Percentiles rank a stretch among this genome's conserved stretches.
These are phyloP conservation scores for Cyprinodon diabolis DNA, from an alignment of 2,797 vertebrate genomes.

Conservation along the genomic window DNA sequence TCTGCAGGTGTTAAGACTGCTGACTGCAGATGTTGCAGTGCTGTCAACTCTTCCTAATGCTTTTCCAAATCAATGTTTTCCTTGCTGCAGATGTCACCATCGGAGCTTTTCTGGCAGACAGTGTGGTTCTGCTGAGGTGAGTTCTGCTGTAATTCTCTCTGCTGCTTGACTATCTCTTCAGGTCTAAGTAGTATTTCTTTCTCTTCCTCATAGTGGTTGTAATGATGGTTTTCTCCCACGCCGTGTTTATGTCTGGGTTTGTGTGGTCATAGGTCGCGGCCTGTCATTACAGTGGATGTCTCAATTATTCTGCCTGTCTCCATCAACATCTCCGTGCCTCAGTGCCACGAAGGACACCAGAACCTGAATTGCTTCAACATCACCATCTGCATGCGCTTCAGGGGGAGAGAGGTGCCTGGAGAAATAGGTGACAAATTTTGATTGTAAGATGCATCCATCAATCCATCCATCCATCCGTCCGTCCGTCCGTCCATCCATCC, in stretches of 20 bases:
- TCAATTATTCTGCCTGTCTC: constrained; percentile 89
- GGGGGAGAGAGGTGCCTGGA: constrained; percentile 88
- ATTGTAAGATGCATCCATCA: neutral
- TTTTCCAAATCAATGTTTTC: constrained; percentile 33
- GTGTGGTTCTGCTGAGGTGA: constrained; percentile 94
- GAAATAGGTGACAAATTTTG: constrained; percentile 84
- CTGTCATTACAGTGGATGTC: constrained; percentile 91
- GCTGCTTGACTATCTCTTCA: neutral
- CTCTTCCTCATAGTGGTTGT: constrained; percentile 4
- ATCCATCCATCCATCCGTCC: too few species aligned
- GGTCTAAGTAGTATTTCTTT: constrained; percentile 10
- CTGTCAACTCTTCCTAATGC: constrained; percentile 12
- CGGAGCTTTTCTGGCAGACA: constrained; percentile 95
- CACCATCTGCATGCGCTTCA: constrained; percentile 89
- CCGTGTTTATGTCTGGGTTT: constrained; percentile 29
- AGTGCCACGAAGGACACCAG: constrained; percentile 91
- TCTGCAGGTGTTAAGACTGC: constrained; percentile 51
- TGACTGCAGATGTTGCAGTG: constrained; percentile 30
- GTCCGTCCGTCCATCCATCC: too few species aligned
- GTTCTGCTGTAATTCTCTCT: constrained; percentile 29
- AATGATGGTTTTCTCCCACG: constrained; percentile 27
- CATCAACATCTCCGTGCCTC: constrained; percentile 96
- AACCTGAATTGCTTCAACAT: constrained; percentile 90
- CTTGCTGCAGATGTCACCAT: constrained; percentile 91
- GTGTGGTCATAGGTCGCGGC: constrained; percentile 83